Conservation (phyloP, 1,140 invertebrate species). For the Drosophila sproati region DNA sequence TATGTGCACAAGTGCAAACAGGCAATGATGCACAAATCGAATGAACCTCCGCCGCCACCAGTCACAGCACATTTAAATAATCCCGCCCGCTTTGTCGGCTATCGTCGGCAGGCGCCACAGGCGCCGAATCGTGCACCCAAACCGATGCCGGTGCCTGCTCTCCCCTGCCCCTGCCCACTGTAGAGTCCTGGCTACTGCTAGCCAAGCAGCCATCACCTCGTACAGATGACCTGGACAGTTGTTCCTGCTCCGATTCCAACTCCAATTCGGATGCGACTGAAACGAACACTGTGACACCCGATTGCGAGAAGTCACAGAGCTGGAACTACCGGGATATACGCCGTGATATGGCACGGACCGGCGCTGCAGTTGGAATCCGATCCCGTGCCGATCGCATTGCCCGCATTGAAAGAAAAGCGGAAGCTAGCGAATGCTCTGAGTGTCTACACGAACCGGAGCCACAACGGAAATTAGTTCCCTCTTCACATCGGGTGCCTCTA, state of each 20-base stretch:
- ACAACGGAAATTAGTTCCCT: background rate
- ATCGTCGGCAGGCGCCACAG: constrained; percentile 33
- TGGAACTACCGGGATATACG: constrained; percentile 62
- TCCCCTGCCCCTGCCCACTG: constrained; percentile 48
- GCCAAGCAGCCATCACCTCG: constrained; percentile 24
- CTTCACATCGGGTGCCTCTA: background rate
- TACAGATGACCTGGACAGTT: constrained; percentile 23
- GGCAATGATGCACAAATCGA: constrained; percentile 68
- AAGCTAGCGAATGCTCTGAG: constrained; percentile 8
- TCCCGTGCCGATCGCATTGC: constrained; percentile 76
- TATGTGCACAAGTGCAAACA: constrained; percentile 80
- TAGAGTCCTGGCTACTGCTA: constrained; percentile 70
- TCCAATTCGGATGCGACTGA: constrained; percentile 45
- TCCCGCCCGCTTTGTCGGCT: constrained; percentile 54
- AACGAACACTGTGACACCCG: constrained; percentile 40
- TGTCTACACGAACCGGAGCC: constrained; percentile 34
- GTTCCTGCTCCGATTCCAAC: constrained; percentile 41
- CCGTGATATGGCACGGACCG: constrained; percentile 32
- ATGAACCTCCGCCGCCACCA: constrained; percentile 26
- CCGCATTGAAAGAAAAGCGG: constrained; percentile 58
- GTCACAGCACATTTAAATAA: constrained; percentile 42
- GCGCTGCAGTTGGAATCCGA: constrained; percentile 39
- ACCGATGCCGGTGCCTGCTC: constrained; percentile 16
- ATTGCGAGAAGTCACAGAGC: constrained; percentile 61
- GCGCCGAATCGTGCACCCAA: constrained; percentile 20